A percentile compares a stretch with the other conserved stretches of the same genome.
Evolutionary conservation across 1,140 invertebrate species (phyloP).

Genomic region (Drosophila takahashii): DNA sequence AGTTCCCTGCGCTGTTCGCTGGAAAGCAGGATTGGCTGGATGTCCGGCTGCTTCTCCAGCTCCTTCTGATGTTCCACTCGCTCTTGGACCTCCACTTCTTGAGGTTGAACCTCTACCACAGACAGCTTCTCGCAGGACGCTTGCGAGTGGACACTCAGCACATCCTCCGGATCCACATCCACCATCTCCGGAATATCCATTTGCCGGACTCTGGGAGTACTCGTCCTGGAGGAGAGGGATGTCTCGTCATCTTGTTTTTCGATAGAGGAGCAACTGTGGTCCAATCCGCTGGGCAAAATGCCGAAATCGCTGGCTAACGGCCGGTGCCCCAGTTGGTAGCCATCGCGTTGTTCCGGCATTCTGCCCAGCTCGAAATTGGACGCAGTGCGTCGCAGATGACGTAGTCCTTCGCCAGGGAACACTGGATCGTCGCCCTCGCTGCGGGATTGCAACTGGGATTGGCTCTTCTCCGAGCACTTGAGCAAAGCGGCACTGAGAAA

Average conservation of each 20-base stretch:
- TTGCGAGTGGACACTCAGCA: conserved; percentile 9
- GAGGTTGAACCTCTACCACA: neutral
- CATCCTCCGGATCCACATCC: conserved; percentile 50
- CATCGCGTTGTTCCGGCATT: conserved; percentile 34
- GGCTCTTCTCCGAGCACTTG: conserved; percentile 39
- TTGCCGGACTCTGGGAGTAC: conserved; percentile 26
- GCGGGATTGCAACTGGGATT: neutral
- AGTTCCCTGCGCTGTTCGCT: conserved; percentile 31
- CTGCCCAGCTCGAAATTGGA: conserved; percentile 66
- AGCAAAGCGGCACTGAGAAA: conserved; percentile 59
- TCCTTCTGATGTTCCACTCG: neutral
- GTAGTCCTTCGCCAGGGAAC: neutral
- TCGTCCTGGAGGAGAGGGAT: neutral
- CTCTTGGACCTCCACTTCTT: neutral
- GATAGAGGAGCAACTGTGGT: neutral
- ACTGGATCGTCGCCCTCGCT: conserved; percentile 58
- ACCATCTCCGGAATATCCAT: conserved; percentile 59
- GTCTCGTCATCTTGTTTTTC: neutral
- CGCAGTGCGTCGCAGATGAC: conserved; percentile 43
- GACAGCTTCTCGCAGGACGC: neutral
- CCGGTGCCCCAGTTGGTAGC: conserved; percentile 35
- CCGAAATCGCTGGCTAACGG: conserved; percentile 13
- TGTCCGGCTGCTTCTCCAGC: neutral
- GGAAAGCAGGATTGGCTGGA: conserved; percentile 21
- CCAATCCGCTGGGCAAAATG: conserved; percentile 19